Evolutionary conservation across 2,888 invertebrate genomes (phyloP), one percentile per base, ranked within the genome.

Genomic region (Caenorhabditis afra): DNA sequence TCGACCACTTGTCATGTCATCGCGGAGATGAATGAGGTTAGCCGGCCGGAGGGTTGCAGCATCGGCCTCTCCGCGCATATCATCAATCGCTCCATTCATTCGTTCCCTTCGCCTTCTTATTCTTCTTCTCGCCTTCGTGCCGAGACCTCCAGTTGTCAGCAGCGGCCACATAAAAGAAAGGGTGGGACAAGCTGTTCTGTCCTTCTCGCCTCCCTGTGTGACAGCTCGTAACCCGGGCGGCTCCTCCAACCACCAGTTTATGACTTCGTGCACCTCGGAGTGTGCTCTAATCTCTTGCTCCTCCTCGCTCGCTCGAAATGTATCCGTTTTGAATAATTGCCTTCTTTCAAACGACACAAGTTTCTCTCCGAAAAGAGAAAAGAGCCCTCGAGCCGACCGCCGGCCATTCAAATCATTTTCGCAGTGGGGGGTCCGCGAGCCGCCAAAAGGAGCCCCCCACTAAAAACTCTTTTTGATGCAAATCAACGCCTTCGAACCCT

Each of bases 271-370:
- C 45, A 49, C 57, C 57, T 47, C 55, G 18, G 61, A 70, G 52
- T 61, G 45, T 41, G 37, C 52, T 52, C 29, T 29, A 29, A n/a
- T 39, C 10, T 55, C 55, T 18, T 41, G 10, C 18, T 22, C 7
- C 11, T 45, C 16, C 45, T 14, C 57, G n/a, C n/a, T 44, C 65
- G 22, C 52, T 18, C 62, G 73, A 73, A 73, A 73, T 73, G 64
- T 64, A 73, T 73, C 73, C 73, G 73, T 64, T 58, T 64, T 73
- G 73, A 73, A 73, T 73, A 73, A 73, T 73, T 73, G 73, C 73
- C 50, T 35, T 73, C 73, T 64, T 65, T 73, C 64, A 73, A 71
- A 64, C 73, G 61, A 12, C 37, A 35, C 64, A 64, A 64, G 53
- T 55, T 62, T 44, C 47, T 14, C 20, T 10, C 23, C 22, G 20